These are phyloP conservation scores for Myopa testacea DNA, from an alignment of 2,888 invertebrate genomes.

Conservation along the genomic window DNA sequence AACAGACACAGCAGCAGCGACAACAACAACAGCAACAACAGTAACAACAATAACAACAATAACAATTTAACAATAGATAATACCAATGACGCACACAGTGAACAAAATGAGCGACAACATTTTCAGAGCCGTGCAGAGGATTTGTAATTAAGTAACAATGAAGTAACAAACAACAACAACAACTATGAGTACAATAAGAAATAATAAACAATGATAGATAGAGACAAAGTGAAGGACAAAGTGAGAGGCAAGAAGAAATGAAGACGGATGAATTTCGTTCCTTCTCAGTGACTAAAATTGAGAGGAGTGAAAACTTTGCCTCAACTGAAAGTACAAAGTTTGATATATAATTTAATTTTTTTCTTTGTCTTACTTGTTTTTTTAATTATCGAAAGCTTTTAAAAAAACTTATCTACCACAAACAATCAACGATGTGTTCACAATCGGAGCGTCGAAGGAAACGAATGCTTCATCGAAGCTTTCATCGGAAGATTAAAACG, in stretches of 20 bases:
- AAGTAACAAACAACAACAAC: neutral
- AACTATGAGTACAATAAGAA: neutral
- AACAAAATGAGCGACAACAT: neutral
- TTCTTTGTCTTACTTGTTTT: too few species aligned
- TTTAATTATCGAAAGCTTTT: too few species aligned
- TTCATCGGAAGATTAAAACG: neutral
- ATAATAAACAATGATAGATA: neutral
- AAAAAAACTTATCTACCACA: too few species aligned
- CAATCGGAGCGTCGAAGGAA: neutral
- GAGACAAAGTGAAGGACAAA: too few species aligned
- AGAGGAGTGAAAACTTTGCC: too few species aligned
- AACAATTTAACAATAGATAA: neutral
- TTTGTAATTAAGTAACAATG: neutral
- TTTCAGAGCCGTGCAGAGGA: neutral
- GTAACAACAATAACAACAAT: neutral
- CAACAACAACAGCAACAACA: neutral
- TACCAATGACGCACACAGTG: too few species aligned
- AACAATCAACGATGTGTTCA: neutral
- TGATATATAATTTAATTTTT: neutral
- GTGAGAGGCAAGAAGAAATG: too few species aligned
- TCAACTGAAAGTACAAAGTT: neutral
- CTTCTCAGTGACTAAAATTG: too few species aligned
- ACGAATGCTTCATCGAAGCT: slow-evolving; percentile 12
- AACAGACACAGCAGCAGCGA: neutral
- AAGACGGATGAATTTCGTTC: too few species aligned